Conservation (phyloP, 2,888 invertebrate species). For the Nycteola revayana region DNA sequence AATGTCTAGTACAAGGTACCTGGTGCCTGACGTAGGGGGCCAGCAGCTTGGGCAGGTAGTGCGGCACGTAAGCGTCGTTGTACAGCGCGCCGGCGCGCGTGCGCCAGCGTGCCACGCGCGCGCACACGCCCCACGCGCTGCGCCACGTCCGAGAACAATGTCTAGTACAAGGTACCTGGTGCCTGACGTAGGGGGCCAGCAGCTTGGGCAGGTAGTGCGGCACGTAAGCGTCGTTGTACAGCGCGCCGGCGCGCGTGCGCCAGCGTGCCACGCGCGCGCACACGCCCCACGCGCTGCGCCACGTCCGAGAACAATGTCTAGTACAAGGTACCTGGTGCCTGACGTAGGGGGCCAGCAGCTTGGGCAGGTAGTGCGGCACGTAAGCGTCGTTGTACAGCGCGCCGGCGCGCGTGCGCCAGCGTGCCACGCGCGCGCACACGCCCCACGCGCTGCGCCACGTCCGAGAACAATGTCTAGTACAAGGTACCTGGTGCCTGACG, state of each 20-base stretch:
- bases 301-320: no score
- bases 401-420: conserved; percentile 90
- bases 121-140: conserved; percentile 82
- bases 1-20: no score
- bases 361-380: conserved; percentile 2
- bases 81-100: conserved; percentile 90
- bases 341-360: conserved; percentile 86
- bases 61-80: conserved; percentile 93
- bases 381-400: conserved; percentile 88
- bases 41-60: conserved; percentile 93
- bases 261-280: conserved; percentile 91
- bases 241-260: conserved; percentile 88
- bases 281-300: conserved; percentile 58
- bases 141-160: not conserved
- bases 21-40: conserved; percentile 89
- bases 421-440: conserved; percentile 86
- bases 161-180: no score
- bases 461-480: no score
- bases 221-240: conserved; percentile 95
- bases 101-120: conserved; percentile 92
- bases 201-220: conserved; percentile 94
- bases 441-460: conserved; percentile 59
- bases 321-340: conserved; percentile 86
- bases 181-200: conserved; percentile 88
- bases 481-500: not conserved